These are phyloP conservation scores for Tetranychus piercei DNA, from an alignment of 2,888 invertebrate genomes.

Conservation along the genomic window DNA sequence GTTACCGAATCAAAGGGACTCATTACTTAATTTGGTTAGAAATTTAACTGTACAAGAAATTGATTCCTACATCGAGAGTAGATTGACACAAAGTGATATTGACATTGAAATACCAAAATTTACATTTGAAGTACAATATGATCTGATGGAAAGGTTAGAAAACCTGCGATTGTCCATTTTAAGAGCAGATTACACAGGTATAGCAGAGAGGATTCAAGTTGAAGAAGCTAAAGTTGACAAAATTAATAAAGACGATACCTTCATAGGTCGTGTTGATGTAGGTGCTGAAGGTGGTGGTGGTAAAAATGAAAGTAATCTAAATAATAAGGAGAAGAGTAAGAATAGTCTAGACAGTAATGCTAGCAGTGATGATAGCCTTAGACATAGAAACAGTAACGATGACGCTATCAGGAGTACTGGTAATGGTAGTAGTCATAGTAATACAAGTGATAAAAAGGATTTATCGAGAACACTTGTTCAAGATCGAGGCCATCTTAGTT, in stretches of 20 bases:
- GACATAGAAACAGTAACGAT: not conserved
- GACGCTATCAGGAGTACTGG: not conserved
- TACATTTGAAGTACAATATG: not conserved
- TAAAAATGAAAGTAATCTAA: not conserved
- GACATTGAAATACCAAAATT: constrained; percentile 13
- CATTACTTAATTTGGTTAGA: not conserved
- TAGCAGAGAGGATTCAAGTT: not conserved
- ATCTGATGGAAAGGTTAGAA: not conserved
- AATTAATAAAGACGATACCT: not conserved
- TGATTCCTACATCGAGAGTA: not conserved
- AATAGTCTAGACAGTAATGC: not conserved
- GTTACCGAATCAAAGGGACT: constrained; percentile 3
- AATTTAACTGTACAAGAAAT: constrained; percentile 9
- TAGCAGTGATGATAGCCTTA: not conserved
- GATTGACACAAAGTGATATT: constrained; percentile 1
- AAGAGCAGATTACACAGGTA: constrained; percentile 9
- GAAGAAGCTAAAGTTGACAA: not conserved
- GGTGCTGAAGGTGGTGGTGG: not conserved
- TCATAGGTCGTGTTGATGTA: not conserved
- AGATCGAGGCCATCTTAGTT: not conserved
- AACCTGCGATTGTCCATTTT: not conserved
- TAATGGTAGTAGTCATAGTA: not conserved
- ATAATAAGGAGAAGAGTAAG: not conserved
- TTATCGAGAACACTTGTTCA: not conserved
- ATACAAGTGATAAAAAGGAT: not conserved